phyloP scores from a whole-genome alignment of 2,797 vertebrate genomes.

The Gymnodraco acuticeps region DNA sequence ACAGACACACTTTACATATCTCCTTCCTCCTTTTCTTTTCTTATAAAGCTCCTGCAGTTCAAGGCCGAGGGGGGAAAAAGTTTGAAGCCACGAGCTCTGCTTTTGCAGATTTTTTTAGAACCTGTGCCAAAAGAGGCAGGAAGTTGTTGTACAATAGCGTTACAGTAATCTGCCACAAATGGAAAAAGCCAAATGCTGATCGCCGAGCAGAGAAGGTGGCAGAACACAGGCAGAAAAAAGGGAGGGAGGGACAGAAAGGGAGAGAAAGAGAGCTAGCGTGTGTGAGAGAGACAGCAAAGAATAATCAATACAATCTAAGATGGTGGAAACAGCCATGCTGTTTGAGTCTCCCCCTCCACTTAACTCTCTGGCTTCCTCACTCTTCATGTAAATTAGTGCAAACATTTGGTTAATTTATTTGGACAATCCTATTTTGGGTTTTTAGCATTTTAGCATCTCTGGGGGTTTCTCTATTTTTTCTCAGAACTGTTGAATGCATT shows the following conservation, averaged over 20 bases:
- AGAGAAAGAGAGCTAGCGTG: constrained; percentile 57
- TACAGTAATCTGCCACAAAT: constrained; percentile 90
- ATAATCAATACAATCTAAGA: constrained; percentile 82
- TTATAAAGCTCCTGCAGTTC: constrained; percentile 66
- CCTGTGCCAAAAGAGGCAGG: constrained; percentile 82
- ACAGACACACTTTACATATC: constrained; percentile 69
- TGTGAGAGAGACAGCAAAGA: constrained; percentile 59
- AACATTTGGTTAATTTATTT: constrained; percentile 12
- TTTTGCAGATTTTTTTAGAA: constrained; percentile 72
- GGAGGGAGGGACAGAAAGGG: constrained; percentile 61
- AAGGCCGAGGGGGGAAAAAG: constrained; percentile 59
- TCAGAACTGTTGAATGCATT: constrained; percentile 58
- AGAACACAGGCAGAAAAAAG: constrained; percentile 66
- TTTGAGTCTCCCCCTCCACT: constrained; percentile 23
- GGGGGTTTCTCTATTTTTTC: constrained; percentile 6
- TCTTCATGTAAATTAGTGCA: constrained; percentile 24
- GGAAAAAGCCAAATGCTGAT: constrained; percentile 88
- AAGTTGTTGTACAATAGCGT: constrained; percentile 89
- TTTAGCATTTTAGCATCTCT: constrained; percentile 18
- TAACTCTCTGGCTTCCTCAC: constrained; percentile 17
- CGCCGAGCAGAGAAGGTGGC: constrained; percentile 76
- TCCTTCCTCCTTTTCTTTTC: constrained; percentile 71
- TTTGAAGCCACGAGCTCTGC: constrained; percentile 73
- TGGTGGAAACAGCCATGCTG: constrained; percentile 72
- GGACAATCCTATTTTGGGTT: constrained; percentile 5